Percentiles rank a stretch among this genome's conserved stretches.
Evolutionary conservation across 1,140 invertebrate genomes (phyloP).

Genomic region (Heliconius himera): DNA sequence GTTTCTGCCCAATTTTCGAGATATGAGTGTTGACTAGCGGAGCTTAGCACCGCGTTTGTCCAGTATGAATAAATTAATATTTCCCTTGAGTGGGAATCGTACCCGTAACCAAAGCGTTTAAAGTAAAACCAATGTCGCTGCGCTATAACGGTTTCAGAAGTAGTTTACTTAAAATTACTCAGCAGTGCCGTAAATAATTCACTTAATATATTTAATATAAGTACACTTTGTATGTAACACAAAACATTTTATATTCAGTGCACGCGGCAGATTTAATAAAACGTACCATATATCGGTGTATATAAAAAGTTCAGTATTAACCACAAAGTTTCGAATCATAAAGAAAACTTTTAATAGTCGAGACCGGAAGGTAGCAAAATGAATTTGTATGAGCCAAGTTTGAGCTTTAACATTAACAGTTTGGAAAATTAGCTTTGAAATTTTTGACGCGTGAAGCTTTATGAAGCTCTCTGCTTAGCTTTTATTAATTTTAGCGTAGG

Average conservation of each 20-base stretch:
- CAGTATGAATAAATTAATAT: no score
- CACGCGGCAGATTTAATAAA: slow-evolving; percentile 11
- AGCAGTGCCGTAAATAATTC: no score
- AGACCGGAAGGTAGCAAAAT: slow-evolving; percentile 33
- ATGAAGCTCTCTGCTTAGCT: not conserved
- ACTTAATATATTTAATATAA: not conserved
- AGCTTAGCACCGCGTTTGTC: no score
- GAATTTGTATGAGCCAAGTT: slow-evolving; percentile 37
- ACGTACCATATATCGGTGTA: slow-evolving; percentile 12
- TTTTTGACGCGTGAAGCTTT: slow-evolving; percentile 17
- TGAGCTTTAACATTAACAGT: slow-evolving; percentile 19
- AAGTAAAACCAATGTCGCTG: no score
- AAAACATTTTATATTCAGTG: not conserved
- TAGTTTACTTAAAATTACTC: no score
- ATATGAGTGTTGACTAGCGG: no score
- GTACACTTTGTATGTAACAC: not conserved
- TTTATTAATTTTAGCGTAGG: not conserved
- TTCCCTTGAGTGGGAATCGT: no score
- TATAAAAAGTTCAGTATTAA: slow-evolving; percentile 36
- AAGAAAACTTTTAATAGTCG: slow-evolving; percentile 40
- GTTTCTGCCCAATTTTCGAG: no score
- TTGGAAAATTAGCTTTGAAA: slow-evolving; percentile 21
- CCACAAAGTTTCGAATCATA: slow-evolving; percentile 33
- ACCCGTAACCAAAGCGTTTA: no score
- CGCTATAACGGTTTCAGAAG: no score